Percentiles rank a stretch among this genome's conserved stretches.
Evolutionary conservation across 2,888 invertebrate genomes (phyloP).

Genomic region (Helobdella robusta): DNA sequence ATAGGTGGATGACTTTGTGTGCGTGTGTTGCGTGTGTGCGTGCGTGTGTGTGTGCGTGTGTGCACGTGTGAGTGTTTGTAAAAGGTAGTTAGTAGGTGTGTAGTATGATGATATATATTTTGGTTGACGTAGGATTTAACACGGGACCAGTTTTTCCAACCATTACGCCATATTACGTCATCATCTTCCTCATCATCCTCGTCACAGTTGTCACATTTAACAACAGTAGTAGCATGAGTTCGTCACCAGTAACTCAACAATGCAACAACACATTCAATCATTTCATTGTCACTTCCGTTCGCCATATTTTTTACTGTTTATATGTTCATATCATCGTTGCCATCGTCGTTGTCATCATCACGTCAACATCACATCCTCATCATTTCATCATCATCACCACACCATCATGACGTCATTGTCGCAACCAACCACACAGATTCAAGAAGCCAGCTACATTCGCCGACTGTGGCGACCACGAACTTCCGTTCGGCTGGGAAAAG

Average conservation of each 20-base stretch:
- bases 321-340: too few species aligned
- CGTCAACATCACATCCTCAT: too few species aligned
- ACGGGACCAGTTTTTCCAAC: background rate
- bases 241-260: too few species aligned
- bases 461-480: conserved; percentile 92
- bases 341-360: too few species aligned
- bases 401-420: too few species aligned
- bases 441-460: too few species aligned
- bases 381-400: too few species aligned
- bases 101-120: background rate
- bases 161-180: background rate
- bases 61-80: background rate
- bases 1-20: background rate
- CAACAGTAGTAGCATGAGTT: background rate
- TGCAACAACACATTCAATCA: too few species aligned
- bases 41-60: background rate
- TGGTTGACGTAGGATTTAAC: background rate
- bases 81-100: background rate
- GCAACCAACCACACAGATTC: too few species aligned
- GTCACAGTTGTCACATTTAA: background rate
- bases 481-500: conserved; percentile 95
- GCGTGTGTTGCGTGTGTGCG: background rate
- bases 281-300: too few species aligned
- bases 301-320: too few species aligned
- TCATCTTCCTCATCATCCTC: background rate